Base-by-base conservation (phyloP, 2,888 invertebrate species). In the Hipparchia sbordonii region DNA sequence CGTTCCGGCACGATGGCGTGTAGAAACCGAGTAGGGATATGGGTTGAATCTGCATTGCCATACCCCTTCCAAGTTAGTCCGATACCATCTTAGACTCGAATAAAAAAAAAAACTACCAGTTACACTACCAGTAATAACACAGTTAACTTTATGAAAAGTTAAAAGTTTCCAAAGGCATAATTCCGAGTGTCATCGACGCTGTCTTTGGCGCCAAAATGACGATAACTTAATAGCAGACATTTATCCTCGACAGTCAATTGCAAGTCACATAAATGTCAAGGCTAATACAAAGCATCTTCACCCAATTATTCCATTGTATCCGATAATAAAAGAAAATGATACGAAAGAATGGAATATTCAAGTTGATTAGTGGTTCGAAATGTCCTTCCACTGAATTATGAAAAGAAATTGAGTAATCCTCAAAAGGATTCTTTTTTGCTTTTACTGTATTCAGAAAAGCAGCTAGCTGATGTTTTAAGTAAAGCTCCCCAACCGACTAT, bases 391-490 rank as follows among this genome's bases (percentile, higher is more conserved):
- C 52, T 52, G 65, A 65, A 65, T 33, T 33, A 52, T 65, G 23
- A 33, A 52, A 52, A 65, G 52, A 12, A 65, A 65, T 65, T 52
- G 52, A 52, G 52, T 65, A 65, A 52, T 65, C 65, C 10, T 52
- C 52, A 65, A 65, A 65, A 23, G 33, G 33, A 51, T 33, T 52
- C 48, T 51, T 65, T 65, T 23, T 63, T 51, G 51, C 23, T 63
- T 52, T 52, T 12, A 33, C 33, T 65, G 7, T 33, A 62, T n/a
- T 48, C 13, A 62, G 13, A 46, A 33, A 33, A 23, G 13, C 13
- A 52, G 65, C 65, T 65, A 52, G 65, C 65, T 65, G 65, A 48
- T 62, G 62, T 62, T 62, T 51, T 65, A 52, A 65, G 52, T 52
- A 52, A 65, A 65, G 33, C 51, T 12, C 23, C 63, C 23, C 51